These are phyloP conservation scores for Biston stratarius DNA, from an alignment of 2,888 invertebrate species.

Conservation along the genomic window DNA sequence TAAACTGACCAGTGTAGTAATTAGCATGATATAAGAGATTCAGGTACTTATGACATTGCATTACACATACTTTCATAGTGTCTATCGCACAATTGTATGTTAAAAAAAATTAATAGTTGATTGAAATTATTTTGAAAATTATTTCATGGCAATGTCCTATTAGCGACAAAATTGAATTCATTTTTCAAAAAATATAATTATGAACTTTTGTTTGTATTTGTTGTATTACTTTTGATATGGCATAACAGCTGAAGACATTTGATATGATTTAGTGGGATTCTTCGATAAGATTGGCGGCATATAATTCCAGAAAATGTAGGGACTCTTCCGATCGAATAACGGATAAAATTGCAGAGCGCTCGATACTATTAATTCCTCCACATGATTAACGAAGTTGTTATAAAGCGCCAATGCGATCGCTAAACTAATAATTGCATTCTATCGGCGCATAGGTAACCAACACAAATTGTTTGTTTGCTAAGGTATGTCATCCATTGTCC, in stretches of 20 bases:
- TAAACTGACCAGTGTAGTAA: slow-evolving; percentile 6
- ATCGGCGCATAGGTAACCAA: not conserved
- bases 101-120: too few species aligned
- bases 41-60: not conserved
- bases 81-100: too few species aligned
- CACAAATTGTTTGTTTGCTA: not conserved
- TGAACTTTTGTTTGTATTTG: too few species aligned
- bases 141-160: too few species aligned
- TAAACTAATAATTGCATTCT: too few species aligned
- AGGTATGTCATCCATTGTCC: slow-evolving; percentile 54
- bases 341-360: not conserved
- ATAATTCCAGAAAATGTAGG: not conserved
- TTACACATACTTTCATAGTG: not conserved
- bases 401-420: too few species aligned
- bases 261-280: not conserved
- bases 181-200: too few species aligned
- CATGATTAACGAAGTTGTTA: not conserved
- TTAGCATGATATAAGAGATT: slow-evolving; percentile 1
- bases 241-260: not conserved
- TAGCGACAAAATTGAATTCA: too few species aligned
- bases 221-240: too few species aligned
- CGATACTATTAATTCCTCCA: not conserved
- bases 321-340: not conserved
- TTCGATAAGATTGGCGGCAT: not conserved
- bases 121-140: too few species aligned